Percentiles rank a stretch among this genome's conserved stretches.
These are phyloP conservation scores for Pristionchus japonicus DNA, from an alignment of 2,888 invertebrate species.

Conservation along the genomic window DNA sequence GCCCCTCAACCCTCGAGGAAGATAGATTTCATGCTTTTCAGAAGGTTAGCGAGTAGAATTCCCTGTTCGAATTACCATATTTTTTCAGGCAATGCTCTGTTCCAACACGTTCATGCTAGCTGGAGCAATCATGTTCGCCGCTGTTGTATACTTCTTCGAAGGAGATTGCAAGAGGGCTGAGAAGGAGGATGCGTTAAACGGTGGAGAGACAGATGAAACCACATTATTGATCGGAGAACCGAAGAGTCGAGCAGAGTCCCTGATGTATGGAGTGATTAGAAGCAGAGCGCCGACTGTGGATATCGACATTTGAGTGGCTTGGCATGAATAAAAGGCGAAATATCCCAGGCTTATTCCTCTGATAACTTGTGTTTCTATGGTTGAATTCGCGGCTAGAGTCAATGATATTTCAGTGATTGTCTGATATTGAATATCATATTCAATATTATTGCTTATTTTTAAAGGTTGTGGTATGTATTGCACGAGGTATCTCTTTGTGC, in stretches of 20 bases:
- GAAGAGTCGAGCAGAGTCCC: background rate
- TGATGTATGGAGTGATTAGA: background rate
- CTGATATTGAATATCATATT: too few species aligned
- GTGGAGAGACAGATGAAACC: background rate
- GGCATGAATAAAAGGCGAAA: background rate
- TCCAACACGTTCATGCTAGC: background rate
- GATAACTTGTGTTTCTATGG: too few species aligned
- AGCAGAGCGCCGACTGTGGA: background rate
- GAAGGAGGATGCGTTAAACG: background rate
- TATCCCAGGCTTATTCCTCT: too few species aligned
- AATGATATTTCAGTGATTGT: too few species aligned
- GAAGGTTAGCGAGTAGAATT: background rate
- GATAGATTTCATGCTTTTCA: background rate
- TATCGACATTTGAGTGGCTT: too few species aligned
- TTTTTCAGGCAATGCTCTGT: background rate
- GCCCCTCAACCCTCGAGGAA: background rate
- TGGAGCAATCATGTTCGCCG: background rate
- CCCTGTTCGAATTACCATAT: background rate
- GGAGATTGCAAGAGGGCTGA: background rate
- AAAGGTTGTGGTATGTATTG: too few species aligned
- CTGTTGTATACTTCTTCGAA: background rate
- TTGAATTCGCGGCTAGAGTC: too few species aligned
- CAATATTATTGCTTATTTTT: too few species aligned
- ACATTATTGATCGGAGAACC: background rate
- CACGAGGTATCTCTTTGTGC: too few species aligned